Base-by-base conservation (phyloP, 2,113 vertebrate genomes). In the Nematolebias whitei region DNA sequence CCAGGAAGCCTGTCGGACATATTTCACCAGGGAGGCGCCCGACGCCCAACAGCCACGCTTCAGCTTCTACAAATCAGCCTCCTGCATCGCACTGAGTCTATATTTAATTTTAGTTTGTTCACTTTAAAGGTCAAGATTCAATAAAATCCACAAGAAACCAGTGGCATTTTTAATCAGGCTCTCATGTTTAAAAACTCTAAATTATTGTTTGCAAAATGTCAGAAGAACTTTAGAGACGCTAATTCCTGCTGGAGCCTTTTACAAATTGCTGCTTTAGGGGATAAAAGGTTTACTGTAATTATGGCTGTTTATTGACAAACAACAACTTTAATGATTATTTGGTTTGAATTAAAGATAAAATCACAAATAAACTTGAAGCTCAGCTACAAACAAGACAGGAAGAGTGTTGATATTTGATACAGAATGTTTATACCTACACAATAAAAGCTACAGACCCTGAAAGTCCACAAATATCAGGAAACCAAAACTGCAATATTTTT, bases 1-100 rank as follows among this genome's bases (percentile, higher is more conserved):
- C 83, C 61, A 51, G 55, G 70, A 74, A 74, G 53, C 76, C 80
- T 73, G 80, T 78, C 74, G 70, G 78, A 67, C 80, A 87, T 61
- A 70, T 78, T 81, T 85, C 71, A 78, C 51, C 12, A 63, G 60
- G 50, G 62, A 58, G 45, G 39, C 51, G 20, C 39, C n/a, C 12
- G 26, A 53, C n/a, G 15, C 51, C 2, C 6, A 71, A 26, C 16
- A 32, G 39, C 52, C 0, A 4, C 55, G 20, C 60, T 54, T 57
- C 23, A 39, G 19, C 26, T 32, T 72, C 58, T 48, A 12, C 72
- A 69, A 47, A 13, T 2, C 26, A 54, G 12, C 75, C 55, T 19
- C 24, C n/a, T 16, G n/a, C 38, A 59, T 61, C 29, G 41, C 14
- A n/a, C 22, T n/a, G 13, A 19, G 15, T 55, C 68, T 60, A 16